Conservation (phyloP, 1,140 invertebrate genomes). For the Ostrea denselamellosa region DNA sequence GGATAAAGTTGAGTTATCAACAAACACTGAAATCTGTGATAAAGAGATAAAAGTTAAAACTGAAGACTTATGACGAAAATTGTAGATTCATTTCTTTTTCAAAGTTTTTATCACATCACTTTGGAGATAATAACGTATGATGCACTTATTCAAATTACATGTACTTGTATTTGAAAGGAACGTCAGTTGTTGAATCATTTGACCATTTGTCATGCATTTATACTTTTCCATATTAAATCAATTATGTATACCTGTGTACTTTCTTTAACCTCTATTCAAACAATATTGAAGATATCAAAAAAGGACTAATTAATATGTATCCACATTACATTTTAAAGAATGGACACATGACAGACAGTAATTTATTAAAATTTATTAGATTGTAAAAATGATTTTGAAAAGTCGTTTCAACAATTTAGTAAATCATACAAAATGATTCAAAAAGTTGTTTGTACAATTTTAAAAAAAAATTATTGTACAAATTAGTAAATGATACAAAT, state of each 20-base stretch:
- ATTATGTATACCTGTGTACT: not conserved
- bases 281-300: too few species aligned
- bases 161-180: not conserved
- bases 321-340: too few species aligned
- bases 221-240: slow-evolving; percentile 33
- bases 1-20: not conserved
- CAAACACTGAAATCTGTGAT: slow-evolving; percentile 12
- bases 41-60: not conserved
- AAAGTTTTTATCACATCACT: not conserved
- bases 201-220: not conserved
- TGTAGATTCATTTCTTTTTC: not conserved
- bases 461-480: too few species aligned
- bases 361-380: too few species aligned
- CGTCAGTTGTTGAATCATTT: not conserved
- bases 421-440: too few species aligned
- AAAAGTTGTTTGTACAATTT: too few species aligned
- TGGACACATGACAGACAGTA: too few species aligned
- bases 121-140: not conserved
- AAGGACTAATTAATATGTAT: too few species aligned
- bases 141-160: not conserved
- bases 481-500: too few species aligned
- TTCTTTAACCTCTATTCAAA: too few species aligned
- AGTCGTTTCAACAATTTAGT: too few species aligned
- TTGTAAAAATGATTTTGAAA: too few species aligned
- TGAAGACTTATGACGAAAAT: slow-evolving; percentile 6